phyloP scores from a whole-genome alignment of 2,888 invertebrate species.

The Pyrrhia umbra region DNA sequence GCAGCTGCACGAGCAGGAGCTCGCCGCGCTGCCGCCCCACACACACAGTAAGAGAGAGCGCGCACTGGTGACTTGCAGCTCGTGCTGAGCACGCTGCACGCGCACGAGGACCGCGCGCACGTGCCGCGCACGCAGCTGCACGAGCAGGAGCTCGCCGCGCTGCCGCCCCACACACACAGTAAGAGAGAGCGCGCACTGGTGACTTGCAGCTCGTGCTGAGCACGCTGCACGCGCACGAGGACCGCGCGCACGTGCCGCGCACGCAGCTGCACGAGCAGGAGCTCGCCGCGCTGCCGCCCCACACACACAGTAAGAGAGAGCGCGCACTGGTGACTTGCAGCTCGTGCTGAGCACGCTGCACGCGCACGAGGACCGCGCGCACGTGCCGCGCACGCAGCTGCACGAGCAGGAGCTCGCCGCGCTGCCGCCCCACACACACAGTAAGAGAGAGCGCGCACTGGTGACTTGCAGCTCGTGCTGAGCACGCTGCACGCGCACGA shows the following conservation, averaged over 20 bases:
- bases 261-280: constrained; percentile 69
- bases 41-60: constrained; percentile 69
- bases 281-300: constrained; percentile 68
- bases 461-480: constrained; percentile 79
- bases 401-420: constrained; percentile 66
- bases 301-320: constrained; percentile 63
- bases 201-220: constrained; percentile 80
- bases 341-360: constrained; percentile 74
- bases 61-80: constrained; percentile 81
- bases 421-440: constrained; percentile 69
- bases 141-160: constrained; percentile 65
- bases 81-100: constrained; percentile 73
- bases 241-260: constrained; percentile 62
- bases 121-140: constrained; percentile 64
- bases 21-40: constrained; percentile 68
- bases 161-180: constrained; percentile 71
- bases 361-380: constrained; percentile 68
- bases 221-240: constrained; percentile 72
- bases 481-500: constrained; percentile 71
- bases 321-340: constrained; percentile 82
- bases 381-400: constrained; percentile 64
- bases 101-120: constrained; percentile 68
- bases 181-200: constrained; percentile 76
- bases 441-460: constrained; percentile 78
- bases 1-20: constrained; percentile 68